These are phyloP conservation scores for Leptopilina clavipes DNA, from an alignment of 1,140 invertebrate genomes.

Conservation along the genomic window DNA sequence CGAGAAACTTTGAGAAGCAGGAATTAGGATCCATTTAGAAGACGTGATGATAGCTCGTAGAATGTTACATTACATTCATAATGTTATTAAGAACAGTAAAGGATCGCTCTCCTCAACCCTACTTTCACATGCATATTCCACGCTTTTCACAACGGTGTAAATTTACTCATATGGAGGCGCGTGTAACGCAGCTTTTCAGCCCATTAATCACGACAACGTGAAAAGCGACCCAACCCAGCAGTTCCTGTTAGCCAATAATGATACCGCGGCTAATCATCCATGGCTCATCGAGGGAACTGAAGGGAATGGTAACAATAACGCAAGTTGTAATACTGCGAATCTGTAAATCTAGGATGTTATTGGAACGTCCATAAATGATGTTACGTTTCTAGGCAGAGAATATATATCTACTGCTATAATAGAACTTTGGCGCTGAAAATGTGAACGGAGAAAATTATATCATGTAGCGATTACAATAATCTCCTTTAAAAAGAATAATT, in stretches of 20 bases:
- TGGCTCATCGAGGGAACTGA: conserved; percentile 17
- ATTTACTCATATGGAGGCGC: background rate
- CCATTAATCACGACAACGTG: conserved; percentile 41
- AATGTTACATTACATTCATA: no score
- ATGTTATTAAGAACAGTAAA: no score
- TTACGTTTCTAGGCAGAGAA: background rate
- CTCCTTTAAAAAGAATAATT: no score
- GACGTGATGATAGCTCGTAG: no score
- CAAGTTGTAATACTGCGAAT: conserved; percentile 29
- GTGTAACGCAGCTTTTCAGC: conserved; percentile 28
- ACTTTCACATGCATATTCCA: no score
- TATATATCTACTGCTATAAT: background rate
- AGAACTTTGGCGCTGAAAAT: no score
- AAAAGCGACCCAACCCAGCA: conserved; percentile 35
- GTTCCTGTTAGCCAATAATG: conserved; percentile 40
- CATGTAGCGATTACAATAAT: no score
- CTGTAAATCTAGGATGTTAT: conserved; percentile 25
- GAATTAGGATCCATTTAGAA: no score
- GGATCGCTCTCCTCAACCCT: no score
- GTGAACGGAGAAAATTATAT: no score
- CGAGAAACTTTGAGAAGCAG: no score
- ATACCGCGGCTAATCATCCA: conserved; percentile 42
- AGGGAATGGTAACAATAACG: conserved; percentile 10
- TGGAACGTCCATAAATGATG: conserved; percentile 22
- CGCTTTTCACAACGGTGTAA: no score